Conservation (phyloP, 2,888 invertebrate genomes). For the Dynastes hyllus region DNA sequence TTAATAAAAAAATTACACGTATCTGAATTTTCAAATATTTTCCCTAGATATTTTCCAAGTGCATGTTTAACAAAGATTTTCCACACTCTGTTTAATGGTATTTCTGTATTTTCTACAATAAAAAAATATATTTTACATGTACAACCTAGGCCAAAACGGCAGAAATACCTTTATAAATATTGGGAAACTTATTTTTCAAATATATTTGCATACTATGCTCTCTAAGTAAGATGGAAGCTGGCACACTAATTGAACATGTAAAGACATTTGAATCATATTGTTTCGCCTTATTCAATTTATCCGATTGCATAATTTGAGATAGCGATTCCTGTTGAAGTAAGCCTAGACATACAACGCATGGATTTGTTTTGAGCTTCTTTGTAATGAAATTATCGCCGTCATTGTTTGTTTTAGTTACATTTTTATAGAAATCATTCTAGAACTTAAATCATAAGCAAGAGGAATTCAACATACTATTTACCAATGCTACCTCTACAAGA, state of each 20-base stretch:
- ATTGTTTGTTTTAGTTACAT: conserved; percentile 46
- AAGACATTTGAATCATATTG: conserved; percentile 80
- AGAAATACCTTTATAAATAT: conserved; percentile 70
- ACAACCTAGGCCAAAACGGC: background rate
- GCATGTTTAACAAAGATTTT: conserved; percentile 80
- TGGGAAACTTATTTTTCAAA: conserved; percentile 74
- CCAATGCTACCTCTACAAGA: conserved; percentile 72
- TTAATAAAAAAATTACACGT: conserved; percentile 77
- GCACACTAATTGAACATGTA: conserved; percentile 82
- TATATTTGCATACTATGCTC: conserved; percentile 79
- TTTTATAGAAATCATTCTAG: conserved; percentile 39
- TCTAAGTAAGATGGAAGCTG: conserved; percentile 79
- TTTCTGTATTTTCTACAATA: conserved; percentile 65
- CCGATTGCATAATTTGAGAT: conserved; percentile 72
- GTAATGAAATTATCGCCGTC: conserved; percentile 40
- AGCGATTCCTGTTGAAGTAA: conserved; percentile 77
- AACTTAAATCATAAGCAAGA: conserved; percentile 17
- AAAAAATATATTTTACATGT: background rate
- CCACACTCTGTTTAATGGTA: conserved; percentile 85
- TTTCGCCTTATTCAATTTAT: conserved; percentile 71
- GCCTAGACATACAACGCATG: conserved; percentile 83
- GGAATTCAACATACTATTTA: background rate
- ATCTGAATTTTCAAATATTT: conserved; percentile 75
- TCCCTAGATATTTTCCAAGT: conserved; percentile 74
- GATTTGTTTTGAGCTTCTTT: conserved; percentile 72